Base-by-base conservation (phyloP, 2,888 invertebrate genomes). In the Papilio elwesi region DNA sequence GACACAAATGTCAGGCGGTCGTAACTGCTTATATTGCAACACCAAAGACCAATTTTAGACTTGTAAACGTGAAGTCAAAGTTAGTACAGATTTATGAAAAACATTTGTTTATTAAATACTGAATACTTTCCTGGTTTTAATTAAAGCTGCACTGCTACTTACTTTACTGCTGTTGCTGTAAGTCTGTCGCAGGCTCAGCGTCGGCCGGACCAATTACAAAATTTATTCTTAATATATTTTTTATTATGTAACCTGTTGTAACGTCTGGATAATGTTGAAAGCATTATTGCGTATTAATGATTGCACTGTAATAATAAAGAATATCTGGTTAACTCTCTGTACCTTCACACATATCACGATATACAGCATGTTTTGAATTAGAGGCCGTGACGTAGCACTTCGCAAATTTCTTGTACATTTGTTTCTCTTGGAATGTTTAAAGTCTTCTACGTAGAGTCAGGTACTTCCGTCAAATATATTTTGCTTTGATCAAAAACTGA, bases 1-100 rank as follows among this genome's bases (percentile, higher is more conserved):
- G 74, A 76, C 74, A 74, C 75, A 78, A 79, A 79, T 77, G 77
- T 74, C 76, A 75, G 71, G 73, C 75, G 16, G 38, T 71, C 62
- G 68, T 74, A 75, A 77, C 77, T 75, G 76, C 72, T 68, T 52
- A 74, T 74, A 63, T 78, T 77, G 76, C 78, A 75, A 66, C 74
- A 77, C 69, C 74, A 71, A 74, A 75, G 72, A 73, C 72, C 74
- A 73, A 68, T 71, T 70, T 71, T 68, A 70, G 62, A 59, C 57
- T 49, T 57, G 57, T 63, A 55, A 51, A 62, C 51, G 43, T 52
- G 52, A 62, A n/a, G 51, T 62, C 38, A 36, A 13, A 62, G 11
- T 51, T 11, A 51, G 15, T 26, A 15, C 12, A 12, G 51, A 52
- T 68, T 68, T 59, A 51, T 49, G 13, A 4, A 43, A 69, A 62